Percentiles rank a stretch among this genome's conserved stretches.
Evolutionary conservation across 2,797 vertebrate species (phyloP).

Genomic region (Neosalanx taihuensis): DNA sequence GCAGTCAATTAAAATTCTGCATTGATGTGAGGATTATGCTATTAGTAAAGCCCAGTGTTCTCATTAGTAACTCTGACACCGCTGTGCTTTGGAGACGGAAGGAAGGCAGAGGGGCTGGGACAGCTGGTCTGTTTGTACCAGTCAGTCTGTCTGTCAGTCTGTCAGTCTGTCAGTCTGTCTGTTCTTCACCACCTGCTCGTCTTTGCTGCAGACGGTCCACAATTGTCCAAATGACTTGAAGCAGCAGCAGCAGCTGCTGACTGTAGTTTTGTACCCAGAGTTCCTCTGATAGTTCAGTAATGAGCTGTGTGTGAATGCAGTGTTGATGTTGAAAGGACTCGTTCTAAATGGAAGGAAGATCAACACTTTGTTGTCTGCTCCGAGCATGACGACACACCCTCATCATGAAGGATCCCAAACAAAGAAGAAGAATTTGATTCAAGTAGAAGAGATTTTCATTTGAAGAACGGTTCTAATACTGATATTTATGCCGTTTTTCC

Average conservation of each 20-base stretch:
- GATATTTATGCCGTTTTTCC: conserved; percentile 55
- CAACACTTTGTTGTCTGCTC: conserved; percentile 24
- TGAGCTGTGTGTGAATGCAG: not conserved
- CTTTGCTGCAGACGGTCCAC: not conserved
- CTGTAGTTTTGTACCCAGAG: not conserved
- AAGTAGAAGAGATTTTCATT: conserved; percentile 51
- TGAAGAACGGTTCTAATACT: conserved; percentile 55
- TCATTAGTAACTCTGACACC: conserved; percentile 46
- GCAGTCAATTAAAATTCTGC: conserved; percentile 56
- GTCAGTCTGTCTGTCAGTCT: not conserved
- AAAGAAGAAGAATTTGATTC: conserved; percentile 56
- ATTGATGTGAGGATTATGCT: conserved; percentile 67
- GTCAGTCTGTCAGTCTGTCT: conserved; percentile 13
- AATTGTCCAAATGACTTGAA: not conserved
- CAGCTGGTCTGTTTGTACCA: not conserved
- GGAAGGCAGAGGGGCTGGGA: not conserved
- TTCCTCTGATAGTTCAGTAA: not conserved
- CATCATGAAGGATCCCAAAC: conserved; percentile 18
- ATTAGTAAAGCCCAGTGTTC: conserved; percentile 53
- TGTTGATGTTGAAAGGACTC: conserved; percentile 21
- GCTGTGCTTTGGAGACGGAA: conserved; percentile 19
- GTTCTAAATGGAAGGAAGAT: conserved; percentile 32
- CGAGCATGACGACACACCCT: conserved; percentile 41
- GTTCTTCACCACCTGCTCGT: not conserved
- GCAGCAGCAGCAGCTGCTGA: not conserved